A percentile compares a stretch with the other conserved stretches of the same genome.
These are phyloP conservation scores for Synchiropus splendidus DNA, from an alignment of 2,113 vertebrate species.

Conservation along the genomic window DNA sequence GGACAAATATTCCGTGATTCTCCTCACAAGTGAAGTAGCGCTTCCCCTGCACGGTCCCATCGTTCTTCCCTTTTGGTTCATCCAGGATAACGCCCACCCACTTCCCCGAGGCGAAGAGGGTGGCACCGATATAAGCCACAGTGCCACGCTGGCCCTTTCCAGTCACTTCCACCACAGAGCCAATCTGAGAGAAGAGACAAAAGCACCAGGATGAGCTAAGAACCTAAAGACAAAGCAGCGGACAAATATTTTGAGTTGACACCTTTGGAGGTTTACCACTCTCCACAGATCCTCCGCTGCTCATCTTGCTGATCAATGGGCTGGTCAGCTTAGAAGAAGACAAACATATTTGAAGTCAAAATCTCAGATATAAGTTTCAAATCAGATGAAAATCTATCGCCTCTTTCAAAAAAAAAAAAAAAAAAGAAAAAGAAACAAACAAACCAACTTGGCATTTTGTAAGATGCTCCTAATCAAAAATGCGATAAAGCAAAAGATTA, in stretches of 20 bases:
- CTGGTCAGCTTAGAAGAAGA: slow-evolving; percentile 66
- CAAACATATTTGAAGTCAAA: not conserved
- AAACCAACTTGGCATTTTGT: not conserved
- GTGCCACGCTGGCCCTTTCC: slow-evolving; percentile 92
- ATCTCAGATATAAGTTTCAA: no score
- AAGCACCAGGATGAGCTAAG: not conserved
- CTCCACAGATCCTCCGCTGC: slow-evolving; percentile 62
- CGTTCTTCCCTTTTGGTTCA: slow-evolving; percentile 91
- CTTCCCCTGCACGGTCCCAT: slow-evolving; percentile 90
- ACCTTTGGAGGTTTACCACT: slow-evolving; percentile 75
- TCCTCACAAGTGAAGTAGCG: slow-evolving; percentile 91
- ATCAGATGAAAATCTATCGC: no score
- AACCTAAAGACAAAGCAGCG: not conserved
- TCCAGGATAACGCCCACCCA: slow-evolving; percentile 96
- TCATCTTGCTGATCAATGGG: slow-evolving; percentile 81
- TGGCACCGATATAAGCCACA: slow-evolving; percentile 89
- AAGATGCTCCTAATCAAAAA: no score
- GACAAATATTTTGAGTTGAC: not conserved
- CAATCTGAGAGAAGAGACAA: slow-evolving; percentile 59
- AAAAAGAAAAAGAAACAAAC: not conserved
- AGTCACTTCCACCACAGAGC: slow-evolving; percentile 87
- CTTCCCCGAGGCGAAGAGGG: slow-evolving; percentile 90
- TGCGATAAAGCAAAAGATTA: no score
- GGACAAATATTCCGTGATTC: slow-evolving; percentile 91
- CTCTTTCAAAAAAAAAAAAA: no score